Percentiles rank a stretch among this genome's conserved stretches.
Evolutionary conservation across 2,113 vertebrate genomes (phyloP).

Genomic region (Pithys albifrons): DNA sequence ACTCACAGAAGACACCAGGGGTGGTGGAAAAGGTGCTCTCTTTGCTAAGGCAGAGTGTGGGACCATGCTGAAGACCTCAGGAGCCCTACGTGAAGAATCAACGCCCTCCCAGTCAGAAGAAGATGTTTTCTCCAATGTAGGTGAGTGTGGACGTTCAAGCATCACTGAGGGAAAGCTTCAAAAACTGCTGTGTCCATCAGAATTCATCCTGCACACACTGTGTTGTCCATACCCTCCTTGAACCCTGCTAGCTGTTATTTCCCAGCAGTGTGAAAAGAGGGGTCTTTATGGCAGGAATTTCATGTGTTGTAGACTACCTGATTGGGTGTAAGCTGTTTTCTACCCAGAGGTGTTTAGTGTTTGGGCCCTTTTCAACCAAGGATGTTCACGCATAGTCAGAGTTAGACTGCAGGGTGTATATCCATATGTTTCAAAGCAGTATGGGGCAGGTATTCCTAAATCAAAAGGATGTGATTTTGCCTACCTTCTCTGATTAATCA

Average conservation of each 20-base stretch:
- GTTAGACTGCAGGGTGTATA: not conserved
- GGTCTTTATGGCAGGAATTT: not conserved
- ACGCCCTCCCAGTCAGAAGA: not conserved
- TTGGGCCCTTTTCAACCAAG: not conserved
- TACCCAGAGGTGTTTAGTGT: not conserved
- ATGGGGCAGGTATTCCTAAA: not conserved
- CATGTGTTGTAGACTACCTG: not conserved
- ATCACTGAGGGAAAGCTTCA: not conserved
- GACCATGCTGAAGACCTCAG: not conserved
- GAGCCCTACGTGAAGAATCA: not conserved
- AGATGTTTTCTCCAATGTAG: conserved; percentile 62
- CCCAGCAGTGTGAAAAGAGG: not conserved
- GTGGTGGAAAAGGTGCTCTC: not conserved
- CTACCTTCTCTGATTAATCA: not conserved
- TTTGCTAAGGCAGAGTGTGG: not conserved
- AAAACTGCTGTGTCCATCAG: not conserved
- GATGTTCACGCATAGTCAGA: not conserved
- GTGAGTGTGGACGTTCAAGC: not conserved
- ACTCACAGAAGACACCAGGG: not conserved
- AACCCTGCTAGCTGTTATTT: not conserved
- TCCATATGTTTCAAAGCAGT: not conserved
- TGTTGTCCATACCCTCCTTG: not conserved
- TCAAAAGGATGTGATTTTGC: not conserved
- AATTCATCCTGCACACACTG: not conserved
- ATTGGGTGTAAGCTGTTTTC: not conserved